Conservation (phyloP, 1,140 invertebrate species). For the Bombyx mandarina region DNA sequence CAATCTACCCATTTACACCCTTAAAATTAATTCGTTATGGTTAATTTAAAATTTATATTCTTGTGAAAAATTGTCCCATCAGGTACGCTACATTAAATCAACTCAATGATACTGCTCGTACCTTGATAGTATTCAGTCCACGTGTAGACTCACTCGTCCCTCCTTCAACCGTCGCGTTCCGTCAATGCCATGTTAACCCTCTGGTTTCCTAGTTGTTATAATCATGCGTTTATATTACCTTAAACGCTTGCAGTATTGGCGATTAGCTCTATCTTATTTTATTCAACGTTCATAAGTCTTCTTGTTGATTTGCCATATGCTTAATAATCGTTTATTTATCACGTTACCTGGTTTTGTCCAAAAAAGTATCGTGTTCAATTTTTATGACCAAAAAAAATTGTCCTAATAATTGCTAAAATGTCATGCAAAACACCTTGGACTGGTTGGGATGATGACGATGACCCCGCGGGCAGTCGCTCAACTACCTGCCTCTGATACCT, state of each 20-base stretch:
- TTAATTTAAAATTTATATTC: neutral
- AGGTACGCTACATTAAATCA: neutral
- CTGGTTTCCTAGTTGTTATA: constrained; percentile 11
- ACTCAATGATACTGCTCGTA: constrained; percentile 1
- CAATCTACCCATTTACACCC: too few relatives aligned
- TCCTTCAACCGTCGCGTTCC: constrained; percentile 12
- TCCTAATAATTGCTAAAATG: constrained; percentile 49
- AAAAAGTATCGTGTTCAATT: too few relatives aligned
- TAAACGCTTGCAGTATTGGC: too few relatives aligned
- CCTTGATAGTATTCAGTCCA: constrained; percentile 17
- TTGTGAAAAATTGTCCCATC: neutral
- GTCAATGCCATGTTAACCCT: constrained; percentile 15
- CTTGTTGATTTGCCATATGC: too few relatives aligned
- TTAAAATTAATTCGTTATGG: too few relatives aligned
- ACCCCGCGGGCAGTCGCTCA: constrained; percentile 28
- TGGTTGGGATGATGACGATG: constrained; percentile 56
- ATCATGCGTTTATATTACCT: neutral
- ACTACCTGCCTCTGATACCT: constrained; percentile 51
- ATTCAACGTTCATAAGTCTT: too few relatives aligned
- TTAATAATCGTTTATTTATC: too few relatives aligned
- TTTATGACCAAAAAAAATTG: constrained; percentile 15
- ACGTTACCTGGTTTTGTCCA: too few relatives aligned
- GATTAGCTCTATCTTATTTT: too few relatives aligned
- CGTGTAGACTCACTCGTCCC: constrained; percentile 15
- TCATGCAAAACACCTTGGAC: constrained; percentile 44